Percentiles rank a stretch among this genome's conserved stretches.
Conservation (phyloP, 2,113 vertebrate genomes). For the Zosterops lateralis region DNA sequence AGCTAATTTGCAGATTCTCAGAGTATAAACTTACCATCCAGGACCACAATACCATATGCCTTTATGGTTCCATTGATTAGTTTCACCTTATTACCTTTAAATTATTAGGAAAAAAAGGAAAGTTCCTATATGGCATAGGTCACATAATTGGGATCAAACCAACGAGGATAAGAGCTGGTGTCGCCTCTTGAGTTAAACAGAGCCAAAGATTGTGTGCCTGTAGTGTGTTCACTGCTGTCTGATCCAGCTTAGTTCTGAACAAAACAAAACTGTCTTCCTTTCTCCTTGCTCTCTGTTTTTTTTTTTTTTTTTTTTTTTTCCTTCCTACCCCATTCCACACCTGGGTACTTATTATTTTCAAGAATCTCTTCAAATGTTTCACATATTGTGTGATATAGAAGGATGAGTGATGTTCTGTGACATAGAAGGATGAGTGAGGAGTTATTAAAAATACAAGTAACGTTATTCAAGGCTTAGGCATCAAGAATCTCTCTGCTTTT, state of each 20-base stretch:
- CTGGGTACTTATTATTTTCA: neutral
- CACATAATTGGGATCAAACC: slow-evolving; percentile 32
- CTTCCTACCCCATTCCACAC: neutral
- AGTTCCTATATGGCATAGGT: slow-evolving; percentile 17
- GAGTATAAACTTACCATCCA: slow-evolving; percentile 44
- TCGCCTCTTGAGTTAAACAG: neutral
- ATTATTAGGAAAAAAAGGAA: slow-evolving; percentile 38
- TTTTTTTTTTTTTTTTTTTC: neutral
- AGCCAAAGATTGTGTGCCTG: neutral
- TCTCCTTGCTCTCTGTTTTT: neutral
- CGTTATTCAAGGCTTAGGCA: neutral
- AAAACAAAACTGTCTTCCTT: neutral
- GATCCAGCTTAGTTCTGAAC: neutral
- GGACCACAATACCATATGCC: slow-evolving; percentile 20
- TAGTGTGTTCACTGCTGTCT: neutral
- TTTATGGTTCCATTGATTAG: slow-evolving; percentile 68
- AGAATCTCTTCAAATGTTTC: neutral
- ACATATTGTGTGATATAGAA: neutral
- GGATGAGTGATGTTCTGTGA: neutral
- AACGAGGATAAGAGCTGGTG: neutral
- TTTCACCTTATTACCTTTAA: slow-evolving; percentile 64
- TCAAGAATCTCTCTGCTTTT: neutral
- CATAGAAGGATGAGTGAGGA: neutral
- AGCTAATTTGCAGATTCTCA: slow-evolving; percentile 61
- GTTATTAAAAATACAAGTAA: neutral